Percentiles rank a stretch among this genome's conserved stretches.
Evolutionary conservation across 2,797 vertebrate species (phyloP).

Genomic region (Epinephelus coioides): DNA sequence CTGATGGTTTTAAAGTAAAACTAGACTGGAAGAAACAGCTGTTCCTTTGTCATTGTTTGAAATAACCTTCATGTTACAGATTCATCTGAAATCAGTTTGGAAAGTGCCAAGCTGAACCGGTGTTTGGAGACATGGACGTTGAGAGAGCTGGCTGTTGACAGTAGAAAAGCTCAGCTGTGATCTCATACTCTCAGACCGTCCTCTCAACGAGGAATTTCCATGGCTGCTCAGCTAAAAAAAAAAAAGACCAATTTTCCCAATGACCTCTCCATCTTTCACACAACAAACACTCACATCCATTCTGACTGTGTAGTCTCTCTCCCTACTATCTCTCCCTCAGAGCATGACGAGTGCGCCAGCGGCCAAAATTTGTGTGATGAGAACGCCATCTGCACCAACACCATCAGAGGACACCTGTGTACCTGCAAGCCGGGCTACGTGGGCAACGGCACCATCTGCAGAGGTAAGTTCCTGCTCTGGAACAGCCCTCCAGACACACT

Average conservation of each 20-base stretch:
- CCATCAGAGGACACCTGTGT: conserved; percentile 93
- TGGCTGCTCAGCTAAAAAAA: conserved; percentile 14
- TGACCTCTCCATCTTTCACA: conserved; percentile 36
- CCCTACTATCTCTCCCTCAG: conserved; percentile 73
- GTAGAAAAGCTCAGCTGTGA: conserved; percentile 14
- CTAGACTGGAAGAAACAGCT: background rate
- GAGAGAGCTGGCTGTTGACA: conserved; percentile 13
- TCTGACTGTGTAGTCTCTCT: conserved; percentile 28
- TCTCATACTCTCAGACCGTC: conserved; percentile 16
- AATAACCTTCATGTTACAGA: conserved; percentile 13
- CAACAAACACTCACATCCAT: conserved; percentile 7
- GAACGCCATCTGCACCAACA: conserved; percentile 95
- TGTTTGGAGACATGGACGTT: conserved; percentile 19
- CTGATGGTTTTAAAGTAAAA: conserved; percentile 18
- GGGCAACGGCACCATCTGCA: conserved; percentile 94
- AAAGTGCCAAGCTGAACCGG: conserved; percentile 8
- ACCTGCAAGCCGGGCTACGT: conserved; percentile 95
- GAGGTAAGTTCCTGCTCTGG: conserved; percentile 83
- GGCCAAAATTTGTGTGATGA: conserved; percentile 88
- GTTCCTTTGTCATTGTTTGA: conserved; percentile 1
- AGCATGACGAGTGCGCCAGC: conserved; percentile 92
- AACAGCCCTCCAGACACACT: conserved; percentile 37
- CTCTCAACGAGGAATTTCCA: conserved; percentile 14
- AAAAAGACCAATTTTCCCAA: background rate
- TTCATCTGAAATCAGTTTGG: conserved; percentile 22